These are phyloP conservation scores for Paramormyrops kingsleyae DNA, from an alignment of 2,113 vertebrate genomes.

Conservation along the genomic window DNA sequence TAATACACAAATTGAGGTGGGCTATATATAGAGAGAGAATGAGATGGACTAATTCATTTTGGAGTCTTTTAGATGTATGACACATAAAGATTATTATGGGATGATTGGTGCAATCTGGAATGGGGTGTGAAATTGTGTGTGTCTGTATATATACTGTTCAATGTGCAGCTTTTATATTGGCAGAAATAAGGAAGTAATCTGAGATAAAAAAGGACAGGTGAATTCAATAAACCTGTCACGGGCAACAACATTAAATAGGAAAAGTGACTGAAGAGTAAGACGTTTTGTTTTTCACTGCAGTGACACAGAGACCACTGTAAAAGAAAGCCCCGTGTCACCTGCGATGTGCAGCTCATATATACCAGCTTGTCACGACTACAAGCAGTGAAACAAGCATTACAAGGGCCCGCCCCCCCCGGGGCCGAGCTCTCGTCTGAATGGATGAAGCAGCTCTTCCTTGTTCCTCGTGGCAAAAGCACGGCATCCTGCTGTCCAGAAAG, in stretches of 20 bases:
- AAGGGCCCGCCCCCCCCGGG: neutral
- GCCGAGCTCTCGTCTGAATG: neutral
- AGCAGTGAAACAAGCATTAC: conserved; percentile 9
- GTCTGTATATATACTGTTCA: neutral
- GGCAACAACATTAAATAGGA: neutral
- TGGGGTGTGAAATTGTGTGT: neutral
- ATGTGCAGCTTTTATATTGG: neutral
- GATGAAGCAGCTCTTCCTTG: neutral
- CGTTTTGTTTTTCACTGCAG: neutral
- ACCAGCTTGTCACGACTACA: conserved; percentile 4
- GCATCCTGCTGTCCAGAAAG: neutral
- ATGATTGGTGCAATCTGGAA: neutral
- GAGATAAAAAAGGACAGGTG: neutral
- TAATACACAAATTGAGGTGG: too few relatives aligned
- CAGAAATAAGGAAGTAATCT: neutral
- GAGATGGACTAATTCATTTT: neutral
- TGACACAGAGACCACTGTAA: neutral
- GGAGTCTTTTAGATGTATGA: neutral
- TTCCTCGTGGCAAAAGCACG: neutral
- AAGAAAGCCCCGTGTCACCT: neutral
- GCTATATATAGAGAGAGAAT: neutral
- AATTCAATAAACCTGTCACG: neutral
- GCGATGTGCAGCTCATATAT: neutral
- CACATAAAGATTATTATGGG: neutral
- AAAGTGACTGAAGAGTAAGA: neutral